Percentiles rank a stretch among this genome's conserved stretches.
phyloP scores from a whole-genome alignment of 2,888 invertebrate species.

The Drosophila infuscata region DNA sequence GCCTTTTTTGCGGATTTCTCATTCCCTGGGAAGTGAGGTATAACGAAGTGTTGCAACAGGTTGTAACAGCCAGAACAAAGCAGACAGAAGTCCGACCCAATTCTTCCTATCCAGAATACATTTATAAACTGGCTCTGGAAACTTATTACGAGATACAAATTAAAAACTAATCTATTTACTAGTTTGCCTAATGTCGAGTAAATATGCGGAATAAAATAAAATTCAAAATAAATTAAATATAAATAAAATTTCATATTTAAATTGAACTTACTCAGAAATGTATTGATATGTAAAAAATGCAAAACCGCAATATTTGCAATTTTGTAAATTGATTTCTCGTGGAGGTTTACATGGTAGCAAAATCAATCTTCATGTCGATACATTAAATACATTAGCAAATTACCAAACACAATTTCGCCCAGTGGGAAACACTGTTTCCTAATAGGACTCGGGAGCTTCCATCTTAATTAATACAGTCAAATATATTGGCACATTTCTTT shows the following conservation, averaged over 20 bases:
- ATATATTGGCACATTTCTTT: background rate
- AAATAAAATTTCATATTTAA: background rate
- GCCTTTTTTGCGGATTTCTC: slow-evolving; percentile 64
- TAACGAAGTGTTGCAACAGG: background rate
- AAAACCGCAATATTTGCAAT: too few relatives aligned
- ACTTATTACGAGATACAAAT: background rate
- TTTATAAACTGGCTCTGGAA: background rate
- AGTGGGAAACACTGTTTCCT: background rate
- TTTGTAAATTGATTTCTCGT: too few relatives aligned
- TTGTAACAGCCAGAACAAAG: background rate
- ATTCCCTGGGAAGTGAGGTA: background rate
- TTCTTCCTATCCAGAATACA: background rate
- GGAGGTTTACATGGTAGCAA: too few relatives aligned
- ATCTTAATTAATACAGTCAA: background rate
- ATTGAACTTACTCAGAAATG: background rate
- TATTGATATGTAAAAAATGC: too few relatives aligned
- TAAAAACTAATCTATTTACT: too few relatives aligned
- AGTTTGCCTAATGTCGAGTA: too few relatives aligned
- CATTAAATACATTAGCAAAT: background rate
- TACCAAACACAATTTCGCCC: background rate
- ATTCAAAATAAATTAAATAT: background rate
- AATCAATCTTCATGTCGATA: too few relatives aligned
- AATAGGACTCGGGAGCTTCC: background rate
- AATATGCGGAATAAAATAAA: background rate
- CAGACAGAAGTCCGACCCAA: background rate